These are phyloP conservation scores for Leptoclinus maculatus DNA, from an alignment of 2,797 vertebrate species.

Conservation along the genomic window DNA sequence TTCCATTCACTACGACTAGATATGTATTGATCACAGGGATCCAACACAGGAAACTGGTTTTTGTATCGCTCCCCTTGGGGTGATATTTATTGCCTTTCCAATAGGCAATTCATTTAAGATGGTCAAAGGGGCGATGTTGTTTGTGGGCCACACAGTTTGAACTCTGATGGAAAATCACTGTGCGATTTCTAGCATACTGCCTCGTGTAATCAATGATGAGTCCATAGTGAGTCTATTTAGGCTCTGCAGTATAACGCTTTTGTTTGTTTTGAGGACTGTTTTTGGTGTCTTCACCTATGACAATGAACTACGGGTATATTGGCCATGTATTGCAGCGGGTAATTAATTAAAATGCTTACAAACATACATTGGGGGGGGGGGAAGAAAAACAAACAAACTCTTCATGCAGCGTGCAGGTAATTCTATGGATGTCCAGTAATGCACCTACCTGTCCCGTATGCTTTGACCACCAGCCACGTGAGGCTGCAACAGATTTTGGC, in stretches of 20 bases:
- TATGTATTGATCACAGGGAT: background rate
- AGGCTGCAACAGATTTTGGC: constrained; percentile 96
- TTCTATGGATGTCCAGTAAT: constrained; percentile 38
- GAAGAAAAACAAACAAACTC: background rate
- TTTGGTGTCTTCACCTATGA: background rate
- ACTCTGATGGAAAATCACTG: constrained; percentile 25
- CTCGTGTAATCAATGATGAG: background rate
- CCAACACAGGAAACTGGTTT: background rate
- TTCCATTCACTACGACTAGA: background rate
- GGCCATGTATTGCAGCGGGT: too few species aligned
- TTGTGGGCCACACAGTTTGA: background rate
- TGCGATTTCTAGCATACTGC: background rate
- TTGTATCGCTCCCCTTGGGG: background rate
- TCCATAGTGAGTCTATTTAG: background rate
- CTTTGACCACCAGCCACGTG: constrained; percentile 96
- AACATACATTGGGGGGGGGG: background rate
- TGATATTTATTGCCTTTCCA: constrained; percentile 9
- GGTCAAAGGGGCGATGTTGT: background rate
- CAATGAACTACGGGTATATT: background rate
- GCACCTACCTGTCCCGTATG: constrained; percentile 95
- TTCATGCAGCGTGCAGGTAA: constrained; percentile 23
- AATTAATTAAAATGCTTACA: background rate
- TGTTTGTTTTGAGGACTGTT: background rate
- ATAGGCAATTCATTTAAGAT: constrained; percentile 16
- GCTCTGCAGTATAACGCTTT: background rate